Evolutionary conservation across 2,888 invertebrate genomes (phyloP).

Genomic region (Alcis repandata): DNA sequence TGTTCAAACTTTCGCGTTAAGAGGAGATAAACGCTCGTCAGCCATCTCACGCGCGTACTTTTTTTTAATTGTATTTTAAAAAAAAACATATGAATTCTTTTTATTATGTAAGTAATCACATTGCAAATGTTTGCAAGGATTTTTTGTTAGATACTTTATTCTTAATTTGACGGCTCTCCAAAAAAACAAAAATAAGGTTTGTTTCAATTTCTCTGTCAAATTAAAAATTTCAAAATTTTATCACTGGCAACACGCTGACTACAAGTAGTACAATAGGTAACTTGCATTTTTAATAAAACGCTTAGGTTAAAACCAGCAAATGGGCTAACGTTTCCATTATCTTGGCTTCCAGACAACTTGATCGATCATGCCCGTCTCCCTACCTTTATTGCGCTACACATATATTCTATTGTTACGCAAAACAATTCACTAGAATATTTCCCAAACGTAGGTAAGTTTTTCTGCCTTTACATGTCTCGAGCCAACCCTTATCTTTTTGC

Average conservation of each 20-base stretch:
- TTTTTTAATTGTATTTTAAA: no score
- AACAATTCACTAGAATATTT: conserved; percentile 18
- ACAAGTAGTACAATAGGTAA: not conserved
- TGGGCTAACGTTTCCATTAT: conserved; percentile 14
- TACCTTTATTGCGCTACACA: conserved; percentile 18
- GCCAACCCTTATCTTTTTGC: conserved; percentile 20
- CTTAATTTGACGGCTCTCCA: no score
- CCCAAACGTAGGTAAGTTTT: conserved; percentile 10
- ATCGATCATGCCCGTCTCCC: conserved; percentile 21
- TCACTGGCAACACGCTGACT: not conserved
- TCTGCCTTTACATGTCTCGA: conserved; percentile 4
- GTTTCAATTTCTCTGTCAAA: no score
- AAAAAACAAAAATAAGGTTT: no score
- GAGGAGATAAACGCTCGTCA: not conserved
- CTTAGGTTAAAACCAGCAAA: not conserved
- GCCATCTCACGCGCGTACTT: no score
- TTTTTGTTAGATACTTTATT: no score
- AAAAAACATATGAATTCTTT: no score
- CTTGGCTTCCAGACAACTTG: conserved; percentile 20
- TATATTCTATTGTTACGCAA: conserved; percentile 18
- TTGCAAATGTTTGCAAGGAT: no score
- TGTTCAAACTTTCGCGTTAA: conserved; percentile 23
- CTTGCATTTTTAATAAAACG: not conserved
- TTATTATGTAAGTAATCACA: no score
- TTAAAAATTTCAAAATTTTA: not conserved